These are phyloP conservation scores for Lophochroa leadbeateri DNA, from an alignment of 2,113 vertebrate genomes.

Conservation along the genomic window DNA sequence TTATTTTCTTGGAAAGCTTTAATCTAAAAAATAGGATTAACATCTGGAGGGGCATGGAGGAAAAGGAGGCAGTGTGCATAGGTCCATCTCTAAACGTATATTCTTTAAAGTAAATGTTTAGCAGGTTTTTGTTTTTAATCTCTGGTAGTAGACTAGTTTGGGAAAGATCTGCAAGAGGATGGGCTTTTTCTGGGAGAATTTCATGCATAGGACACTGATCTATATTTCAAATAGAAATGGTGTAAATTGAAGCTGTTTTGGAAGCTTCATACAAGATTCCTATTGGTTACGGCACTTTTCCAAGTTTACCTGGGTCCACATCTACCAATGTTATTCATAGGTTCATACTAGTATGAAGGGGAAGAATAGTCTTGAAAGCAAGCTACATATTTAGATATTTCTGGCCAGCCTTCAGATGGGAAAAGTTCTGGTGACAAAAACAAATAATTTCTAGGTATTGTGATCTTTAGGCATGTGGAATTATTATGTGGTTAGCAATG, in stretches of 20 bases:
- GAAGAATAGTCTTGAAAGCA: neutral
- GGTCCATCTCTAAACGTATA: neutral
- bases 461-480: neutral
- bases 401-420: neutral
- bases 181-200: neutral
- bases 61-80: neutral
- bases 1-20: neutral
- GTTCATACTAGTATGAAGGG: neutral
- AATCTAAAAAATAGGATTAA: neutral
- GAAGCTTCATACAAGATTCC: neutral
- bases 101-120: neutral
- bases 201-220: too few relatives aligned
- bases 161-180: neutral
- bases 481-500: neutral
- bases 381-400: neutral
- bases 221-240: neutral
- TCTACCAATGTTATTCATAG: neutral
- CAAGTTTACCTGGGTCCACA: neutral
- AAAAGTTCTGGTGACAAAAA: neutral
- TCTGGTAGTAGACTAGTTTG: neutral
- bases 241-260: neutral
- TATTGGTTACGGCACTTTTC: neutral
- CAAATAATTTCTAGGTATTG: fast-evolving
- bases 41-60: fast-evolving
- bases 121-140: neutral